These are phyloP conservation scores for Eonycteris spelaea DNA, from an alignment of 2,113 vertebrate species.

Conservation along the genomic window DNA sequence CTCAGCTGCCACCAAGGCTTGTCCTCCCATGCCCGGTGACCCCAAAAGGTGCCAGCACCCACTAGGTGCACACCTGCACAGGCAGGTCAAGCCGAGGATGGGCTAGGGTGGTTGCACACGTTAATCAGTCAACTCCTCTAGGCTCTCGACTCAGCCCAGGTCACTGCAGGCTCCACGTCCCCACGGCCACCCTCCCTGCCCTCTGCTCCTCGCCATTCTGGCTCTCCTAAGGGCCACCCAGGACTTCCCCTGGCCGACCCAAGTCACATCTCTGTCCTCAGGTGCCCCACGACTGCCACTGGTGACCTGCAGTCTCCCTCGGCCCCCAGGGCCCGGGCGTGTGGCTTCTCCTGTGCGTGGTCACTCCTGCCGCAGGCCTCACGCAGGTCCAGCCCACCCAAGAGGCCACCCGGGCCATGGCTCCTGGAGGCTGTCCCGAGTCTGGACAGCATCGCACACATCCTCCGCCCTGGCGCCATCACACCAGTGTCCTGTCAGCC, in stretches of 20 bases:
- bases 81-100: rapidly evolving
- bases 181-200: rapidly evolving
- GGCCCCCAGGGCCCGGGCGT: background rate
- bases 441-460: rapidly evolving
- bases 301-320: background rate
- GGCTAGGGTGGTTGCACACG: rapidly evolving
- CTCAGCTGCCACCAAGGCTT: background rate
- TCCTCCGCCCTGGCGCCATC: no score
- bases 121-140: rapidly evolving
- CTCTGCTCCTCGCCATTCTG: background rate
- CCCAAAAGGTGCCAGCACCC: background rate
- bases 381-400: rapidly evolving
- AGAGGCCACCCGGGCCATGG: rapidly evolving
- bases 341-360: no score
- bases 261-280: background rate
- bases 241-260: no score
- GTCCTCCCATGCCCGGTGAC: background rate
- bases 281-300: rapidly evolving
- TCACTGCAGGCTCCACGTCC: rapidly evolving
- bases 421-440: background rate
- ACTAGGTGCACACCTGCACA: rapidly evolving
- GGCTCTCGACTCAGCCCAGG: background rate
- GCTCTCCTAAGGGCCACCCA: background rate
- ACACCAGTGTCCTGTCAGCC: background rate
- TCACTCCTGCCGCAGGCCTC: background rate